Evolutionary conservation across 2,797 vertebrate genomes (phyloP), one percentile per base, ranked within the genome.

Genomic region (Chelmon rostratus): DNA sequence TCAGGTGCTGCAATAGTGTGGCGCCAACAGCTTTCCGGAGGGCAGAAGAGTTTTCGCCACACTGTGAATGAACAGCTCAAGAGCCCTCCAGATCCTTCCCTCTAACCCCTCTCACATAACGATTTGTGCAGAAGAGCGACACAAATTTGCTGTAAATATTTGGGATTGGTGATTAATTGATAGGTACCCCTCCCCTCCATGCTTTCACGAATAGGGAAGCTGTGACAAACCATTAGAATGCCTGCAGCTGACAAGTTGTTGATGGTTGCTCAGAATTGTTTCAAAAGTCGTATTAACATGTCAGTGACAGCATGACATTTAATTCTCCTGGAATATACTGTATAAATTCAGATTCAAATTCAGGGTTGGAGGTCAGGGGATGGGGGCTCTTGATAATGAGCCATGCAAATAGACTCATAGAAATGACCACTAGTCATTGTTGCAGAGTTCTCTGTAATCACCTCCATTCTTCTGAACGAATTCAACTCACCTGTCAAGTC

Each of bases 1-100:
- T 74, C 97, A 97, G 88, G 98, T 99, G 91, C 94, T 99, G 92
- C 96, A 98, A 91, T 99, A 97, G 86, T 88, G 84, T 38, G 85
- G 82, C 50, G 38, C 74, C 81, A 21, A 49, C 81, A 78, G 42
- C 72, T 86, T 79, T 79, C 31, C 33, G 79, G 82, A 77, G 82
- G 81, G 71, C 79, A 54, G 84, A 89, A 66, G 70, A 80, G 83
- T 86, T 86, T 88, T 84, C 81, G 85, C 89, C 89, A 83, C 89
- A 90, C 92, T 90, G 91, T 91, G 90, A 91, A 91, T 52, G 78
- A 89, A 85, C 58, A 82, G 81, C 86, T 86, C 69, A 82, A 90
- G 88, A 89, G 87, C 78, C 75, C 82, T 56, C 73, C 59, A 73
- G 12, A 68, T 61, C 79, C 86, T 80, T 47, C 79, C 81, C 87